These are phyloP conservation scores for Melanotaenia pygmaea DNA, from an alignment of 2,797 vertebrate species.

Conservation along the genomic window DNA sequence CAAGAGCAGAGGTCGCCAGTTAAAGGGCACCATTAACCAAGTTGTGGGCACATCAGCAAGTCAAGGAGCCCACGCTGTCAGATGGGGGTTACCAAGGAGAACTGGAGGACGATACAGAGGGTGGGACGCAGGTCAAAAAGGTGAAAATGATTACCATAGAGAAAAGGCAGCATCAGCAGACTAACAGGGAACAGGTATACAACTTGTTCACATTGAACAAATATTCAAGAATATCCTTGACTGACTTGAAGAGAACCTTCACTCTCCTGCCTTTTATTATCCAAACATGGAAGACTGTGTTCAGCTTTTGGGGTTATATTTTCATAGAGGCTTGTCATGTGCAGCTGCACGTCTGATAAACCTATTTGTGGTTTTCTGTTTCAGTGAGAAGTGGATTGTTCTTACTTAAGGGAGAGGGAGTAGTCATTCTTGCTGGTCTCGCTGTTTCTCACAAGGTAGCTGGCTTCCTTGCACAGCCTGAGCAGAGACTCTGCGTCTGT, in stretches of 20 bases:
- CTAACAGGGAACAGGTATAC: background rate
- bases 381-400: background rate
- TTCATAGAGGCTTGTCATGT: constrained; percentile 3
- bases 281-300: background rate
- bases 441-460: constrained; percentile 98
- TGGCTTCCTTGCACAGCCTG: constrained; percentile 96
- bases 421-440: constrained; percentile 99
- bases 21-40: constrained; percentile 57
- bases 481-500: constrained; percentile 95
- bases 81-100: constrained; percentile 38
- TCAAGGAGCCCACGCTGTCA: constrained; percentile 30
- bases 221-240: background rate
- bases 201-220: background rate
- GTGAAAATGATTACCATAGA: constrained; percentile 62
- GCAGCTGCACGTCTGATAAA: constrained; percentile 3
- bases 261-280: background rate
- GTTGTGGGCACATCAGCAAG: constrained; percentile 63
- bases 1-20: constrained; percentile 44
- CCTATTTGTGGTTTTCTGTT: constrained; percentile 7
- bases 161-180: constrained; percentile 62
- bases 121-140: constrained; percentile 55
- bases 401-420: constrained; percentile 98
- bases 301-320: background rate
- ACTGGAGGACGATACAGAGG: constrained; percentile 39
- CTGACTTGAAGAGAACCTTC: background rate